A percentile compares a stretch with the other conserved stretches of the same genome.
Conservation (phyloP, 2,113 vertebrate species). For the Propithecus coquereli region DNA sequence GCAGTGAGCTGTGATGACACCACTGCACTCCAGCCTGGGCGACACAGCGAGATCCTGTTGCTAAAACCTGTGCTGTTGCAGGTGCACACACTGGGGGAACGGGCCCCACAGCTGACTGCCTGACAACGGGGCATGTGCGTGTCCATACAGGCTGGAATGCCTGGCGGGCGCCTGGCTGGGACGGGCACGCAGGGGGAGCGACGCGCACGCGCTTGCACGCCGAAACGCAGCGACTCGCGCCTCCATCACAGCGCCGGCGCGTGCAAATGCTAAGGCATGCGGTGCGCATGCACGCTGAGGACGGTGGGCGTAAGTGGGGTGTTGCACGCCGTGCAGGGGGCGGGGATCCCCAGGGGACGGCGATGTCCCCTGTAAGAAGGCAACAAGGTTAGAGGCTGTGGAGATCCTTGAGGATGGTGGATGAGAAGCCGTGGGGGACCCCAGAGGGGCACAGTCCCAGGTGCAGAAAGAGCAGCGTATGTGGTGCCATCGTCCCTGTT, state of each 20-base stretch:
- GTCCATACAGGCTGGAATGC: fast-evolving
- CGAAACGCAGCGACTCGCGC: background rate
- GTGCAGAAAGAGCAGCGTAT: fast-evolving
- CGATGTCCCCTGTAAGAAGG: background rate
- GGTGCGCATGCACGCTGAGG: no score
- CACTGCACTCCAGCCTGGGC: no score
- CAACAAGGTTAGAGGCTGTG: background rate
- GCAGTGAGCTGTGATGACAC: no score
- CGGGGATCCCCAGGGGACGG: no score
- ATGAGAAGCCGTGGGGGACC: background rate
- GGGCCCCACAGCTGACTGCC: background rate
- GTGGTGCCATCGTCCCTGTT: fast-evolving
- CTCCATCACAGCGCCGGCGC: background rate
- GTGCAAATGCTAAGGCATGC: fast-evolving
- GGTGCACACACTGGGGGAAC: background rate
- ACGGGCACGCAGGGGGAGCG: background rate
- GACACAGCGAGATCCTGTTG: no score
- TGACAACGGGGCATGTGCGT: background rate
- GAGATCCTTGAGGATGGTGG: background rate
- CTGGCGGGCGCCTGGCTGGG: background rate
- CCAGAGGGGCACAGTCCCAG: background rate
- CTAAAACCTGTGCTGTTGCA: no score
- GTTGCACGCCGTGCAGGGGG: background rate
- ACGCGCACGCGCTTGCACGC: fast-evolving
- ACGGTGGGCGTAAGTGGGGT: background rate